Conservation (phyloP, 1,140 invertebrate species). For the Grapholita molesta region DNA sequence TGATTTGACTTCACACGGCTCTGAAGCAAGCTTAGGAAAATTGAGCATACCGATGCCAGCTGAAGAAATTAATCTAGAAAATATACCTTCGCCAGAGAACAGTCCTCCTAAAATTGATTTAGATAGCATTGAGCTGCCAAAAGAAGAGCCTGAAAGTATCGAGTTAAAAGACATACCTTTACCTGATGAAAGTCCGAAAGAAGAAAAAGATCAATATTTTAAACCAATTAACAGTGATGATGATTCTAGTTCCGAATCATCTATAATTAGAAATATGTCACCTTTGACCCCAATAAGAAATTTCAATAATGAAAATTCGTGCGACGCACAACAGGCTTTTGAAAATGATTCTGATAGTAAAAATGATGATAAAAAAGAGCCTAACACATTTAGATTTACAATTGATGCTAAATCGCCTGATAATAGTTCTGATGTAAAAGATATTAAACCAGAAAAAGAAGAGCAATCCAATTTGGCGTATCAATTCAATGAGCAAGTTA, state of each 20-base stretch:
- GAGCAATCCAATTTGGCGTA: slow-evolving; percentile 47
- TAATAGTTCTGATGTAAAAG: slow-evolving; percentile 42
- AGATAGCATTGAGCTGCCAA: slow-evolving; percentile 57
- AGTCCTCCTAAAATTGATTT: slow-evolving; percentile 57
- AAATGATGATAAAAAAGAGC: slow-evolving; percentile 57
- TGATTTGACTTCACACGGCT: slow-evolving; percentile 77
- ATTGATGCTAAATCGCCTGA: slow-evolving; percentile 56
- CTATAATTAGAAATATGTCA: slow-evolving; percentile 67
- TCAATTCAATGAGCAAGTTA: slow-evolving; percentile 63
- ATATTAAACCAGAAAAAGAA: slow-evolving; percentile 48
- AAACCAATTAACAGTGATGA: slow-evolving; percentile 63
- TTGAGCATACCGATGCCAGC: slow-evolving; percentile 50
- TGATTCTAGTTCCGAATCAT: slow-evolving; percentile 65
- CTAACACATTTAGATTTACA: slow-evolving; percentile 60
- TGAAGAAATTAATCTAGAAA: slow-evolving; percentile 62
- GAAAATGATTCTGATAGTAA: slow-evolving; percentile 59
- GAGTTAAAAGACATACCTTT: slow-evolving; percentile 55
- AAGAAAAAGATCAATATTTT: slow-evolving; percentile 54
- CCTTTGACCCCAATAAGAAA: slow-evolving; percentile 69
- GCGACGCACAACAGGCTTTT: slow-evolving; percentile 70
- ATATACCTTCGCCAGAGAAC: slow-evolving; percentile 58
- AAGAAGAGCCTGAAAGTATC: slow-evolving; percentile 43
- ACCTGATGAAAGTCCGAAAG: slow-evolving; percentile 51
- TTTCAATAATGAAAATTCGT: slow-evolving; percentile 71
- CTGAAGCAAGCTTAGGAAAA: slow-evolving; percentile 52